Evolutionary conservation across 2,888 invertebrate genomes (phyloP), one percentile per base, ranked within the genome.

Genomic region (Watsonalla cultraria): DNA sequence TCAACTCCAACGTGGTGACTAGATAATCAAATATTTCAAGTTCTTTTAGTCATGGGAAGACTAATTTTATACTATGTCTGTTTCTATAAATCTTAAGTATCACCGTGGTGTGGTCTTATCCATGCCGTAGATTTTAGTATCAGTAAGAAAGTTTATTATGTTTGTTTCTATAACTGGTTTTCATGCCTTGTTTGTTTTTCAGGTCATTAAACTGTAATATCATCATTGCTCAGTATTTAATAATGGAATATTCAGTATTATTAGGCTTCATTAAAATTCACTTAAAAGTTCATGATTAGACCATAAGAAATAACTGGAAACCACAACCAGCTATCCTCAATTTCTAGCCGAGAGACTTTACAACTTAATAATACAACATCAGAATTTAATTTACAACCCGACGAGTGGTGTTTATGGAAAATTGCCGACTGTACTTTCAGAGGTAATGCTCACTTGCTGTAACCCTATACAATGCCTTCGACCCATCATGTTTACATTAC

Each of bases 321-420:
- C 74, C 70, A 58, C 75, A 65, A 58, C 67, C 60, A 52, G 57
- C 62, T 61, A 61, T 54, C 62, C 63, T 58, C 51, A 71, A 72
- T 76, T 69, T 60, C 69, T 65, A 63, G 66, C 58, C 55, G 53
- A 57, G 59, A 72, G 66, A 71, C 66, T 59, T 78, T 78, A 79
- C 76, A 73, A 69, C 70, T 74, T 84, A 84, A 83, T 82, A 68
- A 73, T 69, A 80, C 65, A 70, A 75, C 77, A 84, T 84, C 81
- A 82, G 72, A 78, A 77, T 81, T 84, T 84, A 84, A 84, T 83
- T 81, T 78, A 79, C 78, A 74, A 75, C 74, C 71, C 54, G 61
- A 61, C 61, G 72, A 73, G 70, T 72, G 63, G 78, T 76, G 72
- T 78, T 83, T 82, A 81, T 65, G 50, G 56, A 63, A 80, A 77